A percentile compares a stretch with the other conserved stretches of the same genome.
These are phyloP conservation scores for Lampris incognitus DNA, from an alignment of 2,113 vertebrate genomes.

Conservation along the genomic window DNA sequence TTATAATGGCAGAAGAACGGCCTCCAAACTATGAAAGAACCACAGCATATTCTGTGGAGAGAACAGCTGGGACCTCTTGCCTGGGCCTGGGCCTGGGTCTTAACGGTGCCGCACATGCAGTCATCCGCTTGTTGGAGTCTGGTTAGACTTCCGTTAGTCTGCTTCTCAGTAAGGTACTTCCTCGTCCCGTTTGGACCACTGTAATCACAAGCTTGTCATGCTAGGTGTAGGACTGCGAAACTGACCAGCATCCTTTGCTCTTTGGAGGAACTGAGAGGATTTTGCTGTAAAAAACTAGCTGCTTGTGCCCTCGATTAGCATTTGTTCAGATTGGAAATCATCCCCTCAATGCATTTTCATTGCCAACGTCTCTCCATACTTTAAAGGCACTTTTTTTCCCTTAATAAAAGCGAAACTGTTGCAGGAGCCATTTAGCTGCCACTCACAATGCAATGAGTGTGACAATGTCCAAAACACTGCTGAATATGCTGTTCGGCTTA, in stretches of 20 bases:
- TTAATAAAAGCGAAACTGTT: not conserved
- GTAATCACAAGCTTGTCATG: constrained; percentile 67
- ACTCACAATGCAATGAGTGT: not conserved
- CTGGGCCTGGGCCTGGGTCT: no score
- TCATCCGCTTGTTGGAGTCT: no score
- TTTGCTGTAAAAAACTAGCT: constrained; percentile 47
- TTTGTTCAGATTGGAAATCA: constrained; percentile 30
- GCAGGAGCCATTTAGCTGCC: not conserved
- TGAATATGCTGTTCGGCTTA: not conserved
- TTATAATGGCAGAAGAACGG: no score
- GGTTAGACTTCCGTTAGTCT: not conserved
- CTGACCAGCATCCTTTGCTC: constrained; percentile 58
- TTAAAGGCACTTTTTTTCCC: not conserved
- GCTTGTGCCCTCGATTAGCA: constrained; percentile 41
- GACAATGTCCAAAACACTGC: not conserved
- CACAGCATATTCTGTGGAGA: no score
- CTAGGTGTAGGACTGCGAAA: constrained; percentile 52
- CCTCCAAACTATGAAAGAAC: no score
- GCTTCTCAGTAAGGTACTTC: constrained; percentile 40
- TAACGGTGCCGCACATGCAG: no score
- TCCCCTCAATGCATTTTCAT: constrained; percentile 17
- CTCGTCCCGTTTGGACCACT: constrained; percentile 45
- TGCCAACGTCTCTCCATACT: not conserved
- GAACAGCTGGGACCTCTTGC: no score
- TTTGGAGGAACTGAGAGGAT: constrained; percentile 54